Conservation (phyloP, 2,888 invertebrate species). For the Erebia palarica region DNA sequence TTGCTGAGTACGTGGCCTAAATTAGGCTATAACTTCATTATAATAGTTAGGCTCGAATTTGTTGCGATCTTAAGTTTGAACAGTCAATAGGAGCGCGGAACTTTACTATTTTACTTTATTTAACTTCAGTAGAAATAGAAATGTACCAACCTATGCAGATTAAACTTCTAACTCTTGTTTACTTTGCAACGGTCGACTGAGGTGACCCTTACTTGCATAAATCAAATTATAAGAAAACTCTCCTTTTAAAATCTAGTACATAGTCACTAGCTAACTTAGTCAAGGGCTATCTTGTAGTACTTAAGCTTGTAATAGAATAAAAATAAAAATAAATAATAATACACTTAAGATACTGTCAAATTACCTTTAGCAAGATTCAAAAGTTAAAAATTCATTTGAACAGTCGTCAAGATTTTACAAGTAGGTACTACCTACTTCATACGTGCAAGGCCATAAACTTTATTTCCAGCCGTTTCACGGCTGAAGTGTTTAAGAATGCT, state of each 20-base stretch:
- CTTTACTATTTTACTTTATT: slow-evolving; percentile 14
- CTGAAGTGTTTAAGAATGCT: slow-evolving; percentile 19
- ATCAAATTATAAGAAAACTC: neutral
- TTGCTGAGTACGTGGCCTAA: too few relatives aligned
- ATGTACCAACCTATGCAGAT: slow-evolving; percentile 8
- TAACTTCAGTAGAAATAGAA: slow-evolving; percentile 9
- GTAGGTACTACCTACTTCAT: slow-evolving; percentile 12
- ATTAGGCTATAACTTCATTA: too few relatives aligned
- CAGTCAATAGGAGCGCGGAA: neutral
- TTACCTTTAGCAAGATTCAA: neutral
- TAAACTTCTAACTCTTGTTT: slow-evolving; percentile 1
- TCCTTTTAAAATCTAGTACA: neutral
- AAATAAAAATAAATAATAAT: too few relatives aligned
- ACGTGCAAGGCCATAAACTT: slow-evolving; percentile 20
- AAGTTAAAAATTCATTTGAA: slow-evolving; percentile 7
- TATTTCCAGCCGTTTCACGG: slow-evolving; percentile 18
- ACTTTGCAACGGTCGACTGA: neutral
- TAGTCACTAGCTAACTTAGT: too few relatives aligned
- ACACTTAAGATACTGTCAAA: too few relatives aligned
- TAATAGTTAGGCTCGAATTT: neutral
- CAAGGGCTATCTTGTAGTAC: too few relatives aligned
- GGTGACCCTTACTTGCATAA: neutral
- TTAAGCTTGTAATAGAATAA: too few relatives aligned
- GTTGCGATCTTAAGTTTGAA: slow-evolving; percentile 12
- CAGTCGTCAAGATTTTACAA: slow-evolving; percentile 18